Percentiles rank a stretch among this genome's conserved stretches.
Conservation (phyloP, 2,888 invertebrate species). For the Epiblema foenella region DNA sequence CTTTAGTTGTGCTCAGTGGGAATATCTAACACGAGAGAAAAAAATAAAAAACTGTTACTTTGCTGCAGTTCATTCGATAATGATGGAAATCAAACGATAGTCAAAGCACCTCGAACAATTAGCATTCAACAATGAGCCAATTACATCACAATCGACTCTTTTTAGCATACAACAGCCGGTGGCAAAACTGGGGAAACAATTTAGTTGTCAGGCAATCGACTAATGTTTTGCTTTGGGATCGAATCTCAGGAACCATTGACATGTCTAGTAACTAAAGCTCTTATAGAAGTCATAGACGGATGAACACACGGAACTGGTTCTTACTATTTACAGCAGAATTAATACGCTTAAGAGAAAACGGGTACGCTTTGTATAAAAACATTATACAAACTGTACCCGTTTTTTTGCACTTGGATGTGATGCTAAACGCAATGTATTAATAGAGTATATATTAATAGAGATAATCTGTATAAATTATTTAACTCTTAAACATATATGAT, state of each 20-base stretch:
- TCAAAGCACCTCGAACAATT: constrained; percentile 20
- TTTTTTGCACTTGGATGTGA: background rate
- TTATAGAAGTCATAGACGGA: background rate
- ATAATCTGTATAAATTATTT: too few species aligned
- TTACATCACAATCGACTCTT: constrained; percentile 49
- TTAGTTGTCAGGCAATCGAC: constrained; percentile 30
- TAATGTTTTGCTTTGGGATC: constrained; percentile 22
- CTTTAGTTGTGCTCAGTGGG: too few species aligned
- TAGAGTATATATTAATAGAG: too few species aligned
- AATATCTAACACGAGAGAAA: too few species aligned
- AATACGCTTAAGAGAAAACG: background rate
- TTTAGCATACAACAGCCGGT: constrained; percentile 49
- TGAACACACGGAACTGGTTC: background rate
- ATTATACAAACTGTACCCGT: background rate
- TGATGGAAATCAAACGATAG: constrained; percentile 30
- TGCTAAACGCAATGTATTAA: too few species aligned
- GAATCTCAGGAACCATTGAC: background rate
- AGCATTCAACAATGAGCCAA: constrained; percentile 38
- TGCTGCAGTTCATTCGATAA: constrained; percentile 1
- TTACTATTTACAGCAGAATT: background rate
- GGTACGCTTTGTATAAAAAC: background rate
- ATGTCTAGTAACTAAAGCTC: background rate
- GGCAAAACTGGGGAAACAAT: constrained; percentile 48
- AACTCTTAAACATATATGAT: too few species aligned
- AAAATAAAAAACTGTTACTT: background rate